A percentile compares a stretch with the other conserved stretches of the same genome.
Evolutionary conservation across 2,113 vertebrate genomes (phyloP).

Genomic region (Rhinolophus sinicus): DNA sequence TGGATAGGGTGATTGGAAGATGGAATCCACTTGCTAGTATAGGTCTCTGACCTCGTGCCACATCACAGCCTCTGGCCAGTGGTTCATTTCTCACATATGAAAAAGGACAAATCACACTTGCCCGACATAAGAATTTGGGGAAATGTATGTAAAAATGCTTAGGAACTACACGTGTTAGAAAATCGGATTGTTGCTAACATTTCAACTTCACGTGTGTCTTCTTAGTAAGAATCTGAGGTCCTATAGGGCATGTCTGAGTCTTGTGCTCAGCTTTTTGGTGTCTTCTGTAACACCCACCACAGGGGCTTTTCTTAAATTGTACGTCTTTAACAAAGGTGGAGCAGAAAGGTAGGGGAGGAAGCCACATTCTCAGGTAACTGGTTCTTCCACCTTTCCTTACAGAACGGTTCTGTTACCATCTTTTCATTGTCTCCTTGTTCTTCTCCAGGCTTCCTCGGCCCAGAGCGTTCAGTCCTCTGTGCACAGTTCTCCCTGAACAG

Average conservation of each 20-base stretch:
- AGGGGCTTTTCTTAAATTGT: background rate
- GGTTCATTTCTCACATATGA: constrained; percentile 15
- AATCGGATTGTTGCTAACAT: background rate
- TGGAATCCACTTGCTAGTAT: background rate
- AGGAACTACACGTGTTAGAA: background rate
- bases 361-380: background rate
- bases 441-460: background rate
- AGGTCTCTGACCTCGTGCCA: background rate
- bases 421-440: background rate
- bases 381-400: background rate
- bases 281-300: background rate
- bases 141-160: background rate
- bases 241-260: too few relatives aligned
- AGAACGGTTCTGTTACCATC: background rate
- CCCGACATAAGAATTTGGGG: background rate
- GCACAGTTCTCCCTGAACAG: background rate
- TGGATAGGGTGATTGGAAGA: background rate
- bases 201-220: background rate
- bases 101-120: background rate
- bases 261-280: background rate
- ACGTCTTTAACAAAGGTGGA: background rate
- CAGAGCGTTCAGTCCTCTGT: background rate
- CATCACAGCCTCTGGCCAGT: background rate
- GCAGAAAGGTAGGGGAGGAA: background rate
- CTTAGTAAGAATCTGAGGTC: background rate